Evolutionary conservation across 2,113 vertebrate genomes (phyloP).

Genomic region (Plecturocebus donacophilus): DNA sequence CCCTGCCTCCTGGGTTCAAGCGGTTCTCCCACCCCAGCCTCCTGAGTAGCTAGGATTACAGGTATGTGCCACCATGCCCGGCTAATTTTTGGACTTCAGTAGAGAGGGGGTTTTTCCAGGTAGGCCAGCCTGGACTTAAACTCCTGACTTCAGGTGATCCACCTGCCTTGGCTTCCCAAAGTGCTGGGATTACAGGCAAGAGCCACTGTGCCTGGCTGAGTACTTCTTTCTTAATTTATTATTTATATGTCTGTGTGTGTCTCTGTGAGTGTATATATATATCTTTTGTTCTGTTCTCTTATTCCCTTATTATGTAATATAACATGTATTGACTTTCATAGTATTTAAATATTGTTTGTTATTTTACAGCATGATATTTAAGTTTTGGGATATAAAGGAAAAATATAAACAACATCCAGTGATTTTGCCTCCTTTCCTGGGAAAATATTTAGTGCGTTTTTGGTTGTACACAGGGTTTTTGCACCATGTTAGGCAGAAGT

Average conservation of each 20-base stretch:
- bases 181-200: not conserved
- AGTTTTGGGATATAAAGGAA: not conserved
- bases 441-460: not conserved
- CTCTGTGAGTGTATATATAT: not conserved
- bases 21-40: not conserved
- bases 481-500: not conserved
- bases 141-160: not conserved
- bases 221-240: not conserved
- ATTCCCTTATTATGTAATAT: not conserved
- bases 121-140: not conserved
- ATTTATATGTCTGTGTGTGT: not conserved
- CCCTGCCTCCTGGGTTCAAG: not conserved
- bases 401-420: not conserved
- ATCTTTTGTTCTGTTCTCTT: not conserved
- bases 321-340: not conserved
- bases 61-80: not conserved
- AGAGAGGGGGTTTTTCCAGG: not conserved
- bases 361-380: not conserved
- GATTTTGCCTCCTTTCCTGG: not conserved
- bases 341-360: not conserved
- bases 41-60: not conserved
- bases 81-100: not conserved
- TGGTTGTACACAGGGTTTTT: too few species aligned
- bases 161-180: not conserved
- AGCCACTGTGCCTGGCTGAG: not conserved